Conservation (phyloP, 2,797 vertebrate genomes). For the Coreius guichenoti region DNA sequence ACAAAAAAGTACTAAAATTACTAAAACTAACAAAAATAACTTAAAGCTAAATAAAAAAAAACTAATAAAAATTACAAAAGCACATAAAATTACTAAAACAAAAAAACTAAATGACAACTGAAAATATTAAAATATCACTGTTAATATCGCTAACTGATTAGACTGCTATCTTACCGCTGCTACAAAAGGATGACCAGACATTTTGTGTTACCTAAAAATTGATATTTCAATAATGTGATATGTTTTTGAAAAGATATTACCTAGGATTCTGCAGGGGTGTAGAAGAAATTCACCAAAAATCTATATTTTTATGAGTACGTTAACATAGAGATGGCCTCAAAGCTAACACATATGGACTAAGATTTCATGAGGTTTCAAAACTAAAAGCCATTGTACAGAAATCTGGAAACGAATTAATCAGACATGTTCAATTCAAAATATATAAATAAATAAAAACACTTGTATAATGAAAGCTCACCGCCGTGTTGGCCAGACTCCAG, state of each 20-base stretch:
- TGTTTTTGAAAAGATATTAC: neutral
- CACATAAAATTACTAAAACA: no score
- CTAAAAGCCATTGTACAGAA: conserved; percentile 23
- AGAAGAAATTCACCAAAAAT: neutral
- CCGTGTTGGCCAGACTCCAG: conserved; percentile 37
- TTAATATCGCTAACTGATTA: neutral
- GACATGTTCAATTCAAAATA: conserved; percentile 14
- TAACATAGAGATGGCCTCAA: neutral
- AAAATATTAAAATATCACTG: neutral
- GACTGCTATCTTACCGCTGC: neutral
- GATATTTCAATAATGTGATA: neutral
- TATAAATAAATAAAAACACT: conserved; percentile 34
- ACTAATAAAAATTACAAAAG: no score
- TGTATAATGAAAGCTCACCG: conserved; percentile 41
- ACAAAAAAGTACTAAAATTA: no score
- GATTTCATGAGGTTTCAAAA: conserved; percentile 6
- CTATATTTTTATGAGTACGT: neutral
- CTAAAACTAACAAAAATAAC: no score
- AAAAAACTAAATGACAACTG: neutral
- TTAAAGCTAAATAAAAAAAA: no score
- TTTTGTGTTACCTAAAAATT: neutral
- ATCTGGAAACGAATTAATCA: conserved; percentile 11
- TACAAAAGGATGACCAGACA: neutral
- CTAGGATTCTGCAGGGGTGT: neutral
- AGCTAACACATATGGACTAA: neutral